These are phyloP conservation scores for human (Homo sapiens) DNA, from an alignment of 2,113 vertebrate genomes.

Conservation along the genomic window GRCh38 chr6:157245501-157246000, in stretches of 20 bases:
- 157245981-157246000: background rate
- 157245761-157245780: background rate
- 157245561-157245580: background rate
- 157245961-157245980: no score
- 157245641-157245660: background rate
- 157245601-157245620: background rate
- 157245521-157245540: background rate
- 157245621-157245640: fast-evolving
- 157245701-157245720: background rate
- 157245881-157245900: background rate
- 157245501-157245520: background rate
- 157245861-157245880: background rate
- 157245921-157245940: background rate
- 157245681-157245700: background rate
- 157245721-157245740: background rate
- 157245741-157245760: no score
- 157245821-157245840: background rate
- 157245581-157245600: fast-evolving
- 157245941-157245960: fast-evolving
- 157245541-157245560: fast-evolving
- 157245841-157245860: background rate
- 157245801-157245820: background rate
- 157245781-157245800: background rate
- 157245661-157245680: no score
- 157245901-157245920: background rate